phyloP scores from a whole-genome alignment of 2,888 invertebrate species.

The Andrena fulva region DNA sequence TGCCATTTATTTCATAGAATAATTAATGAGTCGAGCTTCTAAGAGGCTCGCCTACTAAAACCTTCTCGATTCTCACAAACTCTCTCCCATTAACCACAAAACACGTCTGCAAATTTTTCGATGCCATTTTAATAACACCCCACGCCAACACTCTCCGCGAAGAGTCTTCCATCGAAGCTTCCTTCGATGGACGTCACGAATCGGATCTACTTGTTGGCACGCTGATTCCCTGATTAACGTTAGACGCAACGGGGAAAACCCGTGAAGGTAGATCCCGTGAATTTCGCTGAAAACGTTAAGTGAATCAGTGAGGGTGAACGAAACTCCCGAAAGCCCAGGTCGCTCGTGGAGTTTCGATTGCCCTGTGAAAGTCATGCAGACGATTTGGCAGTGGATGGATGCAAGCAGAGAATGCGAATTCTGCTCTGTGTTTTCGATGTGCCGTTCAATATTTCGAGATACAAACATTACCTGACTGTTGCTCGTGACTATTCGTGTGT shows the following conservation, averaged over 20 bases:
- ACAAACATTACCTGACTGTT: conserved; percentile 56
- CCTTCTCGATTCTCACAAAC: neutral
- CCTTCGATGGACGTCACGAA: neutral
- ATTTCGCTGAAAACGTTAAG: conserved; percentile 4
- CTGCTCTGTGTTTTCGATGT: conserved; percentile 72
- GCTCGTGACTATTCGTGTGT: conserved; percentile 68
- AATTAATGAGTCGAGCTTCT: too few relatives aligned
- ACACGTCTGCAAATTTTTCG: neutral
- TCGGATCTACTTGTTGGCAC: conserved; percentile 1
- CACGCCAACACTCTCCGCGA: neutral
- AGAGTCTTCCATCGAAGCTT: neutral
- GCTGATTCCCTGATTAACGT: conserved; percentile 10
- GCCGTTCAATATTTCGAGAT: conserved; percentile 55
- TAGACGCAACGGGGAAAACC: neutral
- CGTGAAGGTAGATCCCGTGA: neutral
- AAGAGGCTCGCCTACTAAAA: neutral
- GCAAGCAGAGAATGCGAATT: conserved; percentile 69
- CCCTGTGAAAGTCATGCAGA: conserved; percentile 28
- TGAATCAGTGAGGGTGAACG: conserved; percentile 13
- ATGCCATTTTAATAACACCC: conserved; percentile 15
- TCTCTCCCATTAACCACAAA: neutral
- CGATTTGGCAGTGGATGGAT: conserved; percentile 75
- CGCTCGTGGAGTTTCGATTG: conserved; percentile 32
- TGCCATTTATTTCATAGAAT: neutral
- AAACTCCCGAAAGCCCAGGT: neutral